phyloP scores from a whole-genome alignment of 2,113 vertebrate genomes.

The Ailurus styani region DNA sequence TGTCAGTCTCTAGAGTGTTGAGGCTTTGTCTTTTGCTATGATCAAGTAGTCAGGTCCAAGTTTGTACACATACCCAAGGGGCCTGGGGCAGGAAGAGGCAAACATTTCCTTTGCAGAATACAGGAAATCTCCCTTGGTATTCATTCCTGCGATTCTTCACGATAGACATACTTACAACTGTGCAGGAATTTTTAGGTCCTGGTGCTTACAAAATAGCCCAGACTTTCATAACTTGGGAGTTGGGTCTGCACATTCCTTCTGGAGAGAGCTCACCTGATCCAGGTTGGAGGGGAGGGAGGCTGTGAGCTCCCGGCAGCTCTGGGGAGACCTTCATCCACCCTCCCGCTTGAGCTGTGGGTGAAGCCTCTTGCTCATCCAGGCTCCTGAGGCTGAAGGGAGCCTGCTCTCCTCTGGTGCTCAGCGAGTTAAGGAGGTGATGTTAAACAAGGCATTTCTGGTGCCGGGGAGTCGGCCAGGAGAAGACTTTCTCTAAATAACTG shows the following conservation, averaged over 20 bases:
- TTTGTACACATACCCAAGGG: too few species aligned
- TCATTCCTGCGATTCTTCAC: background rate
- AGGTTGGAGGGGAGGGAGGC: too few species aligned
- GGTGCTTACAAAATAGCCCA: background rate
- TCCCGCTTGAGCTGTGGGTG: rapidly evolving
- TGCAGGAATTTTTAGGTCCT: background rate
- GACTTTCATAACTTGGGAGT: rapidly evolving
- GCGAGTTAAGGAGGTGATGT: too few species aligned
- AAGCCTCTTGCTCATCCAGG: background rate
- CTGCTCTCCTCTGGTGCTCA: too few species aligned
- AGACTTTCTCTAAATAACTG: background rate
- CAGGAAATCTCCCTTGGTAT: background rate
- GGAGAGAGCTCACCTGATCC: background rate
- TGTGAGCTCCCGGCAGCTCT: background rate
- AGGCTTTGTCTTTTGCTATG: background rate
- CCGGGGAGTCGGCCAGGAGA: background rate
- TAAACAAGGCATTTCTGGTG: background rate
- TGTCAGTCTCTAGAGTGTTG: background rate
- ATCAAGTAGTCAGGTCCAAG: background rate
- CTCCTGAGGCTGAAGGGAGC: background rate
- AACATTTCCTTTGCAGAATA: background rate
- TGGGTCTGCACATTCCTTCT: background rate
- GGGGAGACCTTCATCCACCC: background rate
- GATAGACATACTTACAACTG: rapidly evolving
- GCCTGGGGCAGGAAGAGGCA: background rate